Percentiles rank a stretch among this genome's conserved stretches.
Conservation (phyloP, 1,140 invertebrate genomes). For the Grapholita molesta region DNA sequence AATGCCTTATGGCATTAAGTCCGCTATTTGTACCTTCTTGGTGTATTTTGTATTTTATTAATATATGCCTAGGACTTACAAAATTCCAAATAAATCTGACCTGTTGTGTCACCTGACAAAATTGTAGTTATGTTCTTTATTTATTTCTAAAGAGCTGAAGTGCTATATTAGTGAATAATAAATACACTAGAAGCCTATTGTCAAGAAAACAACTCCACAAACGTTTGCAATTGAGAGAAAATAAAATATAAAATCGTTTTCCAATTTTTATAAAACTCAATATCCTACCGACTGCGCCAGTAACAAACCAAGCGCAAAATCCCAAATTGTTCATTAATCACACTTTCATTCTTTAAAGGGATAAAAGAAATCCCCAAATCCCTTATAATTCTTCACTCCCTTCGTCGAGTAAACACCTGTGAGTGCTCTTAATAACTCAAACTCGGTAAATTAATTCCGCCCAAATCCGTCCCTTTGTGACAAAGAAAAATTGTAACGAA, state of each 20-base stretch:
- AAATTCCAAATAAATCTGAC: no score
- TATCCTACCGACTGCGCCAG: background rate
- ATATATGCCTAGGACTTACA: no score
- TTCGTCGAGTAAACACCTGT: conserved; percentile 38
- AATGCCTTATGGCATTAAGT: no score
- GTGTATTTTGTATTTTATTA: no score
- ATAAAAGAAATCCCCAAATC: conserved; percentile 17
- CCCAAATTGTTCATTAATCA: background rate
- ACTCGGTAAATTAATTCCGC: conserved; percentile 60
- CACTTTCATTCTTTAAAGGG: conserved; percentile 16
- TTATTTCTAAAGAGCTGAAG: no score
- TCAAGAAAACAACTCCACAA: no score
- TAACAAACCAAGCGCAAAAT: background rate
- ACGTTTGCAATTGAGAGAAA: no score
- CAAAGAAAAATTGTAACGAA: conserved; percentile 76
- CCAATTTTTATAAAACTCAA: background rate
- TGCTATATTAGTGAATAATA: no score
- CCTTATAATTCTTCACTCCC: conserved; percentile 21
- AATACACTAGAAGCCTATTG: no score
- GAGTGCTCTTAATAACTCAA: conserved; percentile 66
- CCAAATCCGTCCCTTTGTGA: conserved; percentile 72
- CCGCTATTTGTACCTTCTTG: no score
- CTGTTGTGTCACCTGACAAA: no score
- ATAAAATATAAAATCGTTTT: background rate
- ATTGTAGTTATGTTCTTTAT: no score